Conservation (phyloP, 2,113 vertebrate species). For the Recurvirostra avosetta region DNA sequence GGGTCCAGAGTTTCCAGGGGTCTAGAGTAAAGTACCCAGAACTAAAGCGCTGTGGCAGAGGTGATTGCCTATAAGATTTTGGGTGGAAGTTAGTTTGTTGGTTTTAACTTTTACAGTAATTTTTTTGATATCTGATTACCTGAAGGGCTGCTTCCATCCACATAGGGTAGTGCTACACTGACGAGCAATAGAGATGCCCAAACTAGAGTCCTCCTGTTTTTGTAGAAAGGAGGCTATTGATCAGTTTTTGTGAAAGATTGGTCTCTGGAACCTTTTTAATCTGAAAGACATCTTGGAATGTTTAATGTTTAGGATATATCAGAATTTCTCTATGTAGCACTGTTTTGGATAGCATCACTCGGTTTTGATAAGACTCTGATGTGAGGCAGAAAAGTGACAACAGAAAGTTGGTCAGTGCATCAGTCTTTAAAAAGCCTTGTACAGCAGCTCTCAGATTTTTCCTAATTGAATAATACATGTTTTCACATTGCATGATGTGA, state of each 20-base stretch:
- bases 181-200: background rate
- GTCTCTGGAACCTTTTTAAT: background rate
- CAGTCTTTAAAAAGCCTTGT: background rate
- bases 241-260: background rate
- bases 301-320: background rate
- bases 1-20: background rate
- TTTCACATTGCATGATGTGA: rapidly evolving
- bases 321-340: background rate
- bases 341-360: background rate
- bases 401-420: background rate
- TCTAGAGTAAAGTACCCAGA: background rate
- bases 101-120: background rate
- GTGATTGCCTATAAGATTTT: background rate
- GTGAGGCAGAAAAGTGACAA: background rate
- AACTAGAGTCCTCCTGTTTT: background rate
- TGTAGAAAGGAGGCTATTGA: background rate
- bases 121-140: background rate
- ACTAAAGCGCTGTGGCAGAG: background rate
- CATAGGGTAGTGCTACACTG: background rate
- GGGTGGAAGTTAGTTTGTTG: background rate
- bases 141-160: background rate
- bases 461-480: background rate
- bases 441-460: background rate
- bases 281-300: background rate
- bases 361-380: background rate